Evolutionary conservation across 2,797 vertebrate genomes (phyloP), one percentile per base, ranked within the genome.

Genomic region (Chelonia mydas): DNA sequence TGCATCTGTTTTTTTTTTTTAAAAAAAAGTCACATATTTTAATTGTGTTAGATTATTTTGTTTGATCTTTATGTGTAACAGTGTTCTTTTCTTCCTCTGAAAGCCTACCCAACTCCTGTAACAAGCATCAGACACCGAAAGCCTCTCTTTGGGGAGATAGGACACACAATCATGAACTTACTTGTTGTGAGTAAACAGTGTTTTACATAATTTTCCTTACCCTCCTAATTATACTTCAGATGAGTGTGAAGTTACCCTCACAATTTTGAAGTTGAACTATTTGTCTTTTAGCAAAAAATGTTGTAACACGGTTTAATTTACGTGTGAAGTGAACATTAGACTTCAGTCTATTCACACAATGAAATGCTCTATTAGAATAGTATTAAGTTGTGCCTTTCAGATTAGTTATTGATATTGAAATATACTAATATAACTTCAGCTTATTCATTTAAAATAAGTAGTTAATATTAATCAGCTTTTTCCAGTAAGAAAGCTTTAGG

Each of bases 81-180:
- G 78, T 83, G 53, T 68, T 90, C 49, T 57, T 61, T 41, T 5
- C 37, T 95, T 94, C 91, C 65, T 87, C 86, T 81, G 1, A 94
- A 27, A 99, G 99, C 90, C 1, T 99, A 99, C 96, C 99, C 99
- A 94, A 97, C 98, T 50, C 90, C 98, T 11, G 47, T 99, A 92
- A 97, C 98, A 23, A 99, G 99, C 90, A 94, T 99, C 76, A 98
- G 99, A 94, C 98, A 98, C 92, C 98, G 99, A 85, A 98, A 99
- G 41, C 98, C 99, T 4, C 98, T 99, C 87, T 99, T 99, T 57
- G 98, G 98, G 96, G 99, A 99, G 97, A 99, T 99, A 3, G 99
- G 99, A 96, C 99, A 99, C 96, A 99, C 99, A 53, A 99, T 99
- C 92, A 99, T 99, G 99, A 99, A 99, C 88, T 97, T 99, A 19